Evolutionary conservation across 2,797 vertebrate species (phyloP), one percentile per base, ranked within the genome.

Genomic region (Spinibarbus caldwelli): DNA sequence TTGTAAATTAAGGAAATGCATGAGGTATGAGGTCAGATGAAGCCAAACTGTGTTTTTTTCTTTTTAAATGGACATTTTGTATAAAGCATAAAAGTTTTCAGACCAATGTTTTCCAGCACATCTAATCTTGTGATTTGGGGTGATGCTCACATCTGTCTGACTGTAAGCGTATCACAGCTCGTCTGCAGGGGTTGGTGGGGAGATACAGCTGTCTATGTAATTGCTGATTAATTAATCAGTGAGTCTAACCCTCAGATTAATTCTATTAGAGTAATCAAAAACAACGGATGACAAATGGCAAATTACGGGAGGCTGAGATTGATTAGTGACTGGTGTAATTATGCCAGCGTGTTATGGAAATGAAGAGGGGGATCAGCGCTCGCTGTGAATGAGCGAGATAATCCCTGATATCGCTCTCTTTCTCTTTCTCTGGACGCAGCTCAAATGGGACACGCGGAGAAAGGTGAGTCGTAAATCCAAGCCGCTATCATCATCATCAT

Each of bases 181-280:
- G 34, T 38, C 29, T 34, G 83, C 26, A 59, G 64, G 43, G 62
- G 59, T 29, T 2, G 59, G 57, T 49, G 75, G n/a, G 57, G 23
- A 52, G 85, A 84, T 86, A 87, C 90, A 92, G 90, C 87, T 91
- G 91, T 90, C 90, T 82, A 26, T 79, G 79, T 91, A 89, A 91
- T 88, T 84, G 86, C 87, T 84, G 88, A 90, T 91, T 91, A 91
- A 91, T 91, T 91, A 88, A 91, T 90, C 88, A 89, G 85, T 83
- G 85, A 77, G 86, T 88, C 85, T 83, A 85, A 87, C 87, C 82
- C 86, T 81, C 85, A 49, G 87, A 90, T 90, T 91, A 90, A 92
- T 92, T 91, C 87, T 86, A 90, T 91, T 91, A 91, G 83, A 84
- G 84, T 88, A 89, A 90, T 91, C 86, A 90, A 88, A 90, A 89